Conservation (phyloP, 1,140 invertebrate species). For the Elymnias hypermnestra region DNA sequence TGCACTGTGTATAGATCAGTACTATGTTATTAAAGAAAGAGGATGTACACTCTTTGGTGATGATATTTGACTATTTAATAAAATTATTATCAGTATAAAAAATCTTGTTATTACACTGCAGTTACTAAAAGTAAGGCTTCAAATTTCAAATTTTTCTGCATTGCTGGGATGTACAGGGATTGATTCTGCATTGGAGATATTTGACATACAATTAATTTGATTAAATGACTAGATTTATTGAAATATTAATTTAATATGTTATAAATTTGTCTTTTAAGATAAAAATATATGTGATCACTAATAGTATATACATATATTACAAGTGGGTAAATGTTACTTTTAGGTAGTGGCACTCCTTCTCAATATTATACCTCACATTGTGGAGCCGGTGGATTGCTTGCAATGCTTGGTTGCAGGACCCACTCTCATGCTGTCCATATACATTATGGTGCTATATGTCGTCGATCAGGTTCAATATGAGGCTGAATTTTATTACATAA, state of each 20-base stretch:
- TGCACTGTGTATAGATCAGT: conserved; percentile 50
- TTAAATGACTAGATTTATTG: too few species aligned
- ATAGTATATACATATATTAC: conserved; percentile 6
- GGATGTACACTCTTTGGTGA: conserved; percentile 36
- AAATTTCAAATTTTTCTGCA: too few species aligned
- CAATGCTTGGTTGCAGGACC: conserved; percentile 52
- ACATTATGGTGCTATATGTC: conserved; percentile 55
- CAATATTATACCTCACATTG: conserved; percentile 59
- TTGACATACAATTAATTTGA: too few species aligned
- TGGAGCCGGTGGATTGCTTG: conserved; percentile 46
- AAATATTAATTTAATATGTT: too few species aligned
- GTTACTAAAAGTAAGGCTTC: too few species aligned
- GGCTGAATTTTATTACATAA: conserved; percentile 55
- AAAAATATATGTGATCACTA: too few species aligned
- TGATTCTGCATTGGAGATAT: too few species aligned
- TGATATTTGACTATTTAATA: conserved; percentile 17
- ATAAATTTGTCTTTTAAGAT: too few species aligned
- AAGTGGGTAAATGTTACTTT: conserved; percentile 45
- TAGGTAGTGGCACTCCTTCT: conserved; percentile 66
- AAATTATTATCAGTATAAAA: conserved; percentile 6
- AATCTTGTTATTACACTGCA: conserved; percentile 22
- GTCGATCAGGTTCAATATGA: conserved; percentile 60
- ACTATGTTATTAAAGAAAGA: conserved; percentile 50
- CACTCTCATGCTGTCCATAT: conserved; percentile 52
- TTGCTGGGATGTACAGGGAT: too few species aligned